These are phyloP conservation scores for Haliclona indistincta DNA, from an alignment of 37 sponge, comb jelly and placozoan species.

Conservation along the genomic window DNA sequence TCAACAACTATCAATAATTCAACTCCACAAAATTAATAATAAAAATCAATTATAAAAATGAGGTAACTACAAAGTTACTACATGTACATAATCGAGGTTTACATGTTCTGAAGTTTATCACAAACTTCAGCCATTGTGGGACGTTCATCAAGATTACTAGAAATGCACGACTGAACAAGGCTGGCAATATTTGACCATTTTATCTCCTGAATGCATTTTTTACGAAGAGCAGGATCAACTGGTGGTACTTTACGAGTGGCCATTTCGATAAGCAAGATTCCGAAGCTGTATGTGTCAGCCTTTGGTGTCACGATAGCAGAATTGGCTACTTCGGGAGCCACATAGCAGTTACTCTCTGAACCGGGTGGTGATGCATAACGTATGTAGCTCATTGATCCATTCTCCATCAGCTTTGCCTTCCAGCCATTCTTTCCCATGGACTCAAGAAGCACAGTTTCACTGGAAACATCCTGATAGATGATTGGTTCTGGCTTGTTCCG, in stretches of 20 bases:
- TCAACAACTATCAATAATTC: no score
- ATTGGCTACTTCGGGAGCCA: not conserved
- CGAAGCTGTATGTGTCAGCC: not conserved
- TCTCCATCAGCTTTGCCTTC: not conserved
- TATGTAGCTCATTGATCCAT: not conserved
- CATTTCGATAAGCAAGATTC: not conserved
- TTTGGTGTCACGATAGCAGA: not conserved
- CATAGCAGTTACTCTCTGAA: no score
- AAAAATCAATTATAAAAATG: no score
- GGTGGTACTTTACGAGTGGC: not conserved
- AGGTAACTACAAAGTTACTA: no score
- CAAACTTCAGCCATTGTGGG: no score
- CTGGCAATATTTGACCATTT: not conserved
- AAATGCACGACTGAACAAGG: not conserved
- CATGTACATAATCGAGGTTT: no score
- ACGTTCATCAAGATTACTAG: not conserved
- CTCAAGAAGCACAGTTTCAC: not conserved
- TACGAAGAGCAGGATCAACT: not conserved
- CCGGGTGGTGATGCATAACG: not conserved
- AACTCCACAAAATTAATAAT: no score
- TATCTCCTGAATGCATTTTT: not conserved
- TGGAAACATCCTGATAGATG: not conserved
- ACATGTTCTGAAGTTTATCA: no score
- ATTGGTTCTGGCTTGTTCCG: not conserved
- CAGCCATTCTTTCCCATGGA: not conserved